Percentiles rank a stretch among this genome's conserved stretches.
phyloP scores from a whole-genome alignment of 2,113 vertebrate genomes.

The Sula dactylatra region DNA sequence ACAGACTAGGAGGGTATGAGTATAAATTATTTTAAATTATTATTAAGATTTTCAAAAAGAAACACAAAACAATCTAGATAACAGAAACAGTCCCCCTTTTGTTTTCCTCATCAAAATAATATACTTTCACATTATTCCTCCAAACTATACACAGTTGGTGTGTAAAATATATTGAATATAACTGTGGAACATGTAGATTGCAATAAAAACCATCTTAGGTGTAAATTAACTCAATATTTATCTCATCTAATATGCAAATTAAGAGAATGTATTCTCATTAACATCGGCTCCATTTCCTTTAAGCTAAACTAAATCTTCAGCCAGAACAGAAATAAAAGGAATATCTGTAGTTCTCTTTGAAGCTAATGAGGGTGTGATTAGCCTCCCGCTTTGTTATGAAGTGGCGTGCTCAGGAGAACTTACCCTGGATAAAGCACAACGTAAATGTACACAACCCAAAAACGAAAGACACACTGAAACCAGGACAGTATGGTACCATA shows the following conservation, averaged over 20 bases:
- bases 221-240: constrained; percentile 82
- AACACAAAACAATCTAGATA: not conserved
- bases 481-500: not conserved
- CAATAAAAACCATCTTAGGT: constrained; percentile 69
- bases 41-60: not conserved
- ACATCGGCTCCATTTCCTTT: constrained; percentile 64
- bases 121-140: constrained; percentile 31
- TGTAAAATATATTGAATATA: constrained; percentile 44
- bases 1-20: not conserved
- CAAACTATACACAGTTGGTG: constrained; percentile 20
- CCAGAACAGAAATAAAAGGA: constrained; percentile 29
- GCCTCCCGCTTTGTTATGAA: constrained; percentile 27
- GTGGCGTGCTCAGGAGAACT: constrained; percentile 4
- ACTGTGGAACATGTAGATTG: constrained; percentile 30
- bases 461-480: not conserved
- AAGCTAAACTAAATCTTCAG: constrained; percentile 70
- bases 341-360: constrained; percentile 42
- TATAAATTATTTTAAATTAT: not conserved
- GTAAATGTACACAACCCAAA: not conserved
- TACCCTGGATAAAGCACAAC: not conserved
- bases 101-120: constrained; percentile 10
- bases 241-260: constrained; percentile 81
- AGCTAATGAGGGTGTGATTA: constrained; percentile 58
- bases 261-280: constrained; percentile 75
- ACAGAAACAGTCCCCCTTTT: not conserved